These are phyloP conservation scores for Bradypodion pumilum DNA, from an alignment of 2,797 vertebrate species.

Conservation along the genomic window DNA sequence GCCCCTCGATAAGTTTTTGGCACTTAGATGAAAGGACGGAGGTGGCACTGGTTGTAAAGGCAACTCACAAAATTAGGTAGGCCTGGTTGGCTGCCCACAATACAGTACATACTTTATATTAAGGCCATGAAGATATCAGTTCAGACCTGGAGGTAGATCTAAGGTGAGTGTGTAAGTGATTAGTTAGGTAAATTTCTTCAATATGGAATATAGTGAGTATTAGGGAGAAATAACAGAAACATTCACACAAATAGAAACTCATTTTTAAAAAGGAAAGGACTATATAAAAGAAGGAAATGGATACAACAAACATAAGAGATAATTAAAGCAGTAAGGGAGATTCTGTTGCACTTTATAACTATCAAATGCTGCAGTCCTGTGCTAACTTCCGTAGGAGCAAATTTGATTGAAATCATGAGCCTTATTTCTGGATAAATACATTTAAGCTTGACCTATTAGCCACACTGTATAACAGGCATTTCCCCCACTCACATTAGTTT, in stretches of 20 bases:
- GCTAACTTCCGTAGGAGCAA: neutral
- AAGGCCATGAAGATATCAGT: neutral
- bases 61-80: neutral
- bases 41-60: neutral
- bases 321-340: neutral
- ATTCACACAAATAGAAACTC: neutral
- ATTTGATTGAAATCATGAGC: neutral
- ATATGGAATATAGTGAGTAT: neutral
- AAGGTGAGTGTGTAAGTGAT: neutral
- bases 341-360: slow-evolving; percentile 11
- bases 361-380: neutral
- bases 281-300: neutral
- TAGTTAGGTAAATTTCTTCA: neutral
- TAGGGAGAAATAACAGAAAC: neutral
- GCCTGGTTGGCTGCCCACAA: too few relatives aligned
- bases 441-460: neutral
- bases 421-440: neutral
- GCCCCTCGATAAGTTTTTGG: neutral
- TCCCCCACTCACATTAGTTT: slow-evolving; percentile 28
- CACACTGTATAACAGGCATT: slow-evolving; percentile 9
- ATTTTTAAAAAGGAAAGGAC: neutral
- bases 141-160: neutral
- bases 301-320: neutral
- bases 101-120: neutral
- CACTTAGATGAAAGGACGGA: neutral